Evolutionary conservation across 2,888 invertebrate genomes (phyloP).

Genomic region (Notocelia uddmanniana): DNA sequence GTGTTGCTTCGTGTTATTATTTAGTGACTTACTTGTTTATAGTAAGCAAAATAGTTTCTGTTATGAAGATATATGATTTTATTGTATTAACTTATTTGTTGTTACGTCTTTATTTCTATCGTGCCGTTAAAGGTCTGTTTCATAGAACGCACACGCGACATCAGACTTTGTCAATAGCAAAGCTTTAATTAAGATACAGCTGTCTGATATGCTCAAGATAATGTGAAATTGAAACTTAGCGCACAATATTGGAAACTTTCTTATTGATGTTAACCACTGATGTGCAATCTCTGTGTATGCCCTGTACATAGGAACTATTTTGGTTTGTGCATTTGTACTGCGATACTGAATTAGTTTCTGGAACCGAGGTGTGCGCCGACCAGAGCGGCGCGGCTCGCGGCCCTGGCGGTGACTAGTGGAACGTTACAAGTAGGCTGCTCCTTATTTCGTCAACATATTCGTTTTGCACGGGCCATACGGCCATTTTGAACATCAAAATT

Average conservation of each 20-base stretch:
- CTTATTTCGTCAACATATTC: too few species aligned
- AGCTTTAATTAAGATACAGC: constrained; percentile 80
- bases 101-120: constrained; percentile 78
- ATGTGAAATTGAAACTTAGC: constrained; percentile 83
- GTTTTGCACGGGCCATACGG: too few species aligned
- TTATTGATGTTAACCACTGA: constrained; percentile 80
- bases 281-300: constrained; percentile 78
- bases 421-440: constrained; percentile 5
- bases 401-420: constrained; percentile 1
- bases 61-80: constrained; percentile 79
- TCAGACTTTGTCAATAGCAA: constrained; percentile 83
- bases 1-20: constrained; percentile 84
- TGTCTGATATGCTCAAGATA: constrained; percentile 84
- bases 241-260: constrained; percentile 82
- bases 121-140: constrained; percentile 64
- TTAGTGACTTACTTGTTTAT: constrained; percentile 75
- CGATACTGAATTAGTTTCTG: constrained; percentile 65
- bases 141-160: constrained; percentile 63
- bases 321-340: constrained; percentile 77
- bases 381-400: background rate
- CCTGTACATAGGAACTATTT: constrained; percentile 76
- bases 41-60: constrained; percentile 82
- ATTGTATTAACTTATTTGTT: constrained; percentile 82
- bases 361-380: constrained; percentile 46
- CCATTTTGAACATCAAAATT: too few species aligned